Base-by-base conservation (phyloP, 92 coral and sea anemone species). In the Porites lobata region DNA sequence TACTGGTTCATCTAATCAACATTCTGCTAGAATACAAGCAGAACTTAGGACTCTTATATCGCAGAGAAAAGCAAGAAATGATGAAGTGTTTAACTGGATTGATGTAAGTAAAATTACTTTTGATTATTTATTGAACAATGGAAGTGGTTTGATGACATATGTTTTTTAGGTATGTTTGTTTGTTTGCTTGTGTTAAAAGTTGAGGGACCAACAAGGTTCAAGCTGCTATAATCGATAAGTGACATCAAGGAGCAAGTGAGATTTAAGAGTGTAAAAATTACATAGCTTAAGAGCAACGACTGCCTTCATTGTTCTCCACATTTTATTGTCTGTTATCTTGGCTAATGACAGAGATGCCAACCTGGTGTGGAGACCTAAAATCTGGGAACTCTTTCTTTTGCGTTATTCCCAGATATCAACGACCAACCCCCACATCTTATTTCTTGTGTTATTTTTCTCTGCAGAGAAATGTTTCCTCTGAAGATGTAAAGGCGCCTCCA, bases 41-140 rank as follows among this genome's bases (percentile, higher is more conserved):
- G 94, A 94, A 94, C 95, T 96, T 72, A 80, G 94, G 53, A 90
- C 86, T 75, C 81, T 96, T 78, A 88, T 96, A 21, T 71, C 90
- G 57, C 86, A 86, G 57, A 92, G 92, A 74, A 90, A 94, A 69
- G 92, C 93, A 9, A 89, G 84, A 62, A 94, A 92, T 78, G 91
- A 94, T 51, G 94, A 92, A 12, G 95, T 94, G 57, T 91, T 92
- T 86, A 92, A 87, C 43, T 94, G 96, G 95, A 91, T 96, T 18
- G 96, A 96, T 79, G 99, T 96, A 65, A 89, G 98, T 76, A 7
- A 12, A 20, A 32, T 22, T 22, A 7, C 24, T 66, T 4, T 6
- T 66, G 13, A 1, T 1, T 29, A 29, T 29, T 13, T 54, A 9
- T 9, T 66, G 12, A 9, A 3, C 38, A 1, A 19, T 3, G 71